Percentiles rank a stretch among this genome's conserved stretches.
phyloP scores from a whole-genome alignment of 2,888 invertebrate genomes.

The Limulus polyphemus region DNA sequence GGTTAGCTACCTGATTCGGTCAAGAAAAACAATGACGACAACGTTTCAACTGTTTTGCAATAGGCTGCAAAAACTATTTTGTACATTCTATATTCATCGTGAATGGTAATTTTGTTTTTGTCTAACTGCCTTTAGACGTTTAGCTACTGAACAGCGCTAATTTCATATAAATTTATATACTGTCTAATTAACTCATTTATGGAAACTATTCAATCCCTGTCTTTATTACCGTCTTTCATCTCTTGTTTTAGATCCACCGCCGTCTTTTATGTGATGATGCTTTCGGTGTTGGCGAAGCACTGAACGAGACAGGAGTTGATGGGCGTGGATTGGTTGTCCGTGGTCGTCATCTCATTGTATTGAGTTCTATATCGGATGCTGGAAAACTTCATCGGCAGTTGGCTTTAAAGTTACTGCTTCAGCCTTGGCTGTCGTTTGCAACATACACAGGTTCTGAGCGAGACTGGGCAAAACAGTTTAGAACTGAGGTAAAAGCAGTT shows the following conservation, averaged over 20 bases:
- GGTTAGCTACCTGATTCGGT: no score
- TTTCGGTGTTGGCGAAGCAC: slow-evolving; percentile 80
- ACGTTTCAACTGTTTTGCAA: no score
- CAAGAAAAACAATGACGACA: no score
- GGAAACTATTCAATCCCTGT: no score
- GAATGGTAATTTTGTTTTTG: no score
- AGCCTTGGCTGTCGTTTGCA: slow-evolving; percentile 22
- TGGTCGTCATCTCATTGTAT: slow-evolving; percentile 51
- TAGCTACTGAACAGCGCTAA: no score
- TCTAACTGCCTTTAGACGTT: no score
- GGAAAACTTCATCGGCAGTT: slow-evolving; percentile 12
- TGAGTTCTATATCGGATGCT: slow-evolving; percentile 21
- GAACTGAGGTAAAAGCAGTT: slow-evolving; percentile 2
- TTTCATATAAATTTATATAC: no score
- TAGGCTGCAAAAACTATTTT: no score
- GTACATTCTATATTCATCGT: no score
- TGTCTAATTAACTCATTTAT: no score
- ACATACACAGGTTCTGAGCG: slow-evolving; percentile 6
- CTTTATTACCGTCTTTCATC: no score
- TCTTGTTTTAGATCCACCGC: slow-evolving; percentile 57
- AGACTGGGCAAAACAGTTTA: slow-evolving; percentile 10
- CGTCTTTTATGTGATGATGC: slow-evolving; percentile 72
- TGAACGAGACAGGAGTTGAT: slow-evolving; percentile 61
- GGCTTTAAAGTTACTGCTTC: slow-evolving; percentile 14
- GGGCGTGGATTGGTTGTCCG: slow-evolving; percentile 55